A percentile compares a stretch with the other conserved stretches of the same genome.
These are phyloP conservation scores for Uria lomvia DNA, from an alignment of 2,113 vertebrate species.

Conservation along the genomic window DNA sequence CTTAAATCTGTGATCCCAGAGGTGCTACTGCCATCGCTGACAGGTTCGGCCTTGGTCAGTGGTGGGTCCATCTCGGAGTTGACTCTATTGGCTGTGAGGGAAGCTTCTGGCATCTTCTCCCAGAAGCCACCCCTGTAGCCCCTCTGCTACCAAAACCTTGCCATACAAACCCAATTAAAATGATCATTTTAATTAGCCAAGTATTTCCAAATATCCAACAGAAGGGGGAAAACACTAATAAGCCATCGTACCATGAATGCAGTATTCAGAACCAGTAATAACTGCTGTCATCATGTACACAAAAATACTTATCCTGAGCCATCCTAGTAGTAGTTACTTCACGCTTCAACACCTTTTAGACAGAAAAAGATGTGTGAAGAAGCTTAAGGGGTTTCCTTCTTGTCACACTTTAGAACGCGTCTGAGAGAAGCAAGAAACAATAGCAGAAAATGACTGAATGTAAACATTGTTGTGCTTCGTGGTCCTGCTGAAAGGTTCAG, in stretches of 20 bases:
- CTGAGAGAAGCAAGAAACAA: conserved; percentile 40
- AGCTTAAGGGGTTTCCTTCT: background rate
- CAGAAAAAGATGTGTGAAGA: background rate
- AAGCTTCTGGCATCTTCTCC: background rate
- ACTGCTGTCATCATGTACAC: background rate
- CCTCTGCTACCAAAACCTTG: background rate
- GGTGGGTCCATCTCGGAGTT: fast-evolving
- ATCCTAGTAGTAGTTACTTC: background rate
- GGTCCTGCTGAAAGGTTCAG: conserved; percentile 9
- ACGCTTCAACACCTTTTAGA: background rate
- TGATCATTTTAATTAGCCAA: background rate
- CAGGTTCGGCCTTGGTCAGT: background rate
- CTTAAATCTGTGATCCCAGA: background rate
- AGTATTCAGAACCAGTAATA: background rate
- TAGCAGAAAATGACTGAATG: conserved; percentile 41
- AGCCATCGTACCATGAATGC: fast-evolving
- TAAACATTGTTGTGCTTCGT: conserved; percentile 25
- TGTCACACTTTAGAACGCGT: background rate
- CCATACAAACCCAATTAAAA: background rate
- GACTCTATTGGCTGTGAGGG: fast-evolving
- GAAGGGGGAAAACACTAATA: background rate
- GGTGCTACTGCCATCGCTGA: fast-evolving
- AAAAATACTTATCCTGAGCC: background rate
- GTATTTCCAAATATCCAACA: background rate
- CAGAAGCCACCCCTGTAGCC: background rate